Evolutionary conservation across 2,113 vertebrate genomes (phyloP).

Genomic region (Brachypteracias leptosomus): DNA sequence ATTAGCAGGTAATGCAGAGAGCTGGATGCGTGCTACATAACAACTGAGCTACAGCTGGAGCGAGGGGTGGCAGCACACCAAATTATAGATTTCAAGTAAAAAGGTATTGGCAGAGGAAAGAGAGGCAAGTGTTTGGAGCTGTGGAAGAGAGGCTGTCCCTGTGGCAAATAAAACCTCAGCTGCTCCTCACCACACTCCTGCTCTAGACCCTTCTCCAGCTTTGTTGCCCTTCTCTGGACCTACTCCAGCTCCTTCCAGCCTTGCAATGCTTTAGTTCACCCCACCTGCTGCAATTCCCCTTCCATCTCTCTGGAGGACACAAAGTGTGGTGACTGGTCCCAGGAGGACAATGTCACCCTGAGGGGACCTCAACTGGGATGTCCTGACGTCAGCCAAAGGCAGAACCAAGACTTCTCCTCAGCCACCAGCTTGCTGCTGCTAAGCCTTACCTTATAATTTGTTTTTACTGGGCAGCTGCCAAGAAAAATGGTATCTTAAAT

Average conservation of each 20-base stretch:
- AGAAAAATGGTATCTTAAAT: background rate
- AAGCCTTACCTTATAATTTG: background rate
- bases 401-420: background rate
- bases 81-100: background rate
- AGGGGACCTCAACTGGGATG: background rate
- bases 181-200: no score
- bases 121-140: background rate
- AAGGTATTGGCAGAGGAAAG: background rate
- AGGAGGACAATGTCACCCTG: background rate
- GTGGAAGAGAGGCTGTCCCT: background rate
- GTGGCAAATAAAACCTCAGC: background rate
- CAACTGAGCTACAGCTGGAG: background rate
- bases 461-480: background rate
- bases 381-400: background rate
- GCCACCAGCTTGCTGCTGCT: background rate
- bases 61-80: background rate
- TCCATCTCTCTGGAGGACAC: background rate
- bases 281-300: background rate
- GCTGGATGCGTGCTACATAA: background rate
- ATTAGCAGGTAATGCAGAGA: background rate
- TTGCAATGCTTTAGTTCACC: accelerated
- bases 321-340: accelerated
- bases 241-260: background rate
- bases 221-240: no score
- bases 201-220: no score